phyloP scores from a whole-genome alignment of 2,888 invertebrate species.

The Doris montereyensis region DNA sequence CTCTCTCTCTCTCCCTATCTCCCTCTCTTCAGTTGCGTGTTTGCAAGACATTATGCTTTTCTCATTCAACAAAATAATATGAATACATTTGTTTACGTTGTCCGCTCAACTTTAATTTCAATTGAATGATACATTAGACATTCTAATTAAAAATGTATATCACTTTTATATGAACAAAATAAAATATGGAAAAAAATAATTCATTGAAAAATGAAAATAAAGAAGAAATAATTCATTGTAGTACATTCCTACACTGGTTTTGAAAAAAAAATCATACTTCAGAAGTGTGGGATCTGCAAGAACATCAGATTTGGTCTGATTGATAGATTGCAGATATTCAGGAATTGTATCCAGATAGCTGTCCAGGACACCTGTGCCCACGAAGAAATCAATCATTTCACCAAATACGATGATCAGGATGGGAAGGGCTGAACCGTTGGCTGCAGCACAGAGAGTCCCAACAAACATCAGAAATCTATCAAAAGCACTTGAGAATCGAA shows the following conservation, averaged over 20 bases:
- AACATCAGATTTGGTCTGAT: slow-evolving; percentile 1
- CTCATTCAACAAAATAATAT: no score
- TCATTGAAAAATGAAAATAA: no score
- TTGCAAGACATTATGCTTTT: no score
- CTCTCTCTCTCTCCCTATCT: not conserved
- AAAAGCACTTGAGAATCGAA: slow-evolving; percentile 62
- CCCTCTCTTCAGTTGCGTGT: no score
- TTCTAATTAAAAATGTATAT: no score
- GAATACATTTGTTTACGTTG: no score
- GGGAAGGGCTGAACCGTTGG: slow-evolving; percentile 67
- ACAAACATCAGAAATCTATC: slow-evolving; percentile 67
- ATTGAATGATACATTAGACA: no score
- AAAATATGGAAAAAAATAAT: no score
- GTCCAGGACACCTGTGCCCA: slow-evolving; percentile 46
- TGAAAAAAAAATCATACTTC: not conserved
- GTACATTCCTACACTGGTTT: no score
- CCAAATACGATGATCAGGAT: slow-evolving; percentile 72
- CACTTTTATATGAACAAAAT: no score
- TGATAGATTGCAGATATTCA: slow-evolving; percentile 23
- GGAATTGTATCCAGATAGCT: slow-evolving; percentile 29
- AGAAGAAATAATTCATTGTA: no score
- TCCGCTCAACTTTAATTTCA: no score
- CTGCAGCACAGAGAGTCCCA: slow-evolving; percentile 60
- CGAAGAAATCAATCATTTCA: slow-evolving; percentile 68
- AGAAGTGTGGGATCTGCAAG: slow-evolving; percentile 1